These are phyloP conservation scores for Melinopterus prodromus DNA, from an alignment of 2,888 invertebrate species.

Conservation along the genomic window DNA sequence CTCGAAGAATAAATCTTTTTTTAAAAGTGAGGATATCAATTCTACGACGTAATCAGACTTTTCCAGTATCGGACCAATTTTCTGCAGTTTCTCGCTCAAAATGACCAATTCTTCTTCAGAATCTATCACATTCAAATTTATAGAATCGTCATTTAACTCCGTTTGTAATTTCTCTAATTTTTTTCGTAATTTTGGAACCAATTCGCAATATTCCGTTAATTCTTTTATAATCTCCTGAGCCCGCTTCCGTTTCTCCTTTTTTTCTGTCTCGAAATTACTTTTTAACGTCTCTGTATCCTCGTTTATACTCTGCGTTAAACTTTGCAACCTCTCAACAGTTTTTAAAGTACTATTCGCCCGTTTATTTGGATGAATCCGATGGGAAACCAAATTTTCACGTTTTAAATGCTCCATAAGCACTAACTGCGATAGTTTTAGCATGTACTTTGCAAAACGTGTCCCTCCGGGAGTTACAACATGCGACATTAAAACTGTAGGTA, in stretches of 20 bases:
- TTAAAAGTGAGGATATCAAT: constrained; percentile 44
- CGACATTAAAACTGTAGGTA: constrained; percentile 53
- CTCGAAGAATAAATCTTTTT: constrained; percentile 25
- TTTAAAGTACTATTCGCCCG: constrained; percentile 31
- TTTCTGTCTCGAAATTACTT: constrained; percentile 43
- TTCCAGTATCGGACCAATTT: constrained; percentile 40
- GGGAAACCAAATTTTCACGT: constrained; percentile 38
- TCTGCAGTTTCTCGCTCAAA: constrained; percentile 32
- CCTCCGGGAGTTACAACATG: constrained; percentile 57
- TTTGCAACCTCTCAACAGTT: constrained; percentile 43
- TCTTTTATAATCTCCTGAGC: constrained; percentile 41
- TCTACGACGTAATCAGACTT: constrained; percentile 44
- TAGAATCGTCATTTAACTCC: constrained; percentile 19
- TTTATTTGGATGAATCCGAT: constrained; percentile 38
- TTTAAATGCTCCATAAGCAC: constrained; percentile 49
- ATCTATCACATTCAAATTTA: background rate
- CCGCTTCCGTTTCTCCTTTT: constrained; percentile 39
- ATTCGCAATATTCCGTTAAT: constrained; percentile 41
- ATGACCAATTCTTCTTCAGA: constrained; percentile 5
- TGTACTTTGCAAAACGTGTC: constrained; percentile 52
- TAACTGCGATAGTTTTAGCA: constrained; percentile 56
- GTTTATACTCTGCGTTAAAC: constrained; percentile 42
- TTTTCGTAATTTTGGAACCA: constrained; percentile 41
- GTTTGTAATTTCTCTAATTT: constrained; percentile 42
- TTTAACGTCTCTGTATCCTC: constrained; percentile 39